Evolutionary conservation across 30 jellyfish, hydroid and myxozoan genomes (phyloP).

Genomic region (Catostylus mosaicus): DNA sequence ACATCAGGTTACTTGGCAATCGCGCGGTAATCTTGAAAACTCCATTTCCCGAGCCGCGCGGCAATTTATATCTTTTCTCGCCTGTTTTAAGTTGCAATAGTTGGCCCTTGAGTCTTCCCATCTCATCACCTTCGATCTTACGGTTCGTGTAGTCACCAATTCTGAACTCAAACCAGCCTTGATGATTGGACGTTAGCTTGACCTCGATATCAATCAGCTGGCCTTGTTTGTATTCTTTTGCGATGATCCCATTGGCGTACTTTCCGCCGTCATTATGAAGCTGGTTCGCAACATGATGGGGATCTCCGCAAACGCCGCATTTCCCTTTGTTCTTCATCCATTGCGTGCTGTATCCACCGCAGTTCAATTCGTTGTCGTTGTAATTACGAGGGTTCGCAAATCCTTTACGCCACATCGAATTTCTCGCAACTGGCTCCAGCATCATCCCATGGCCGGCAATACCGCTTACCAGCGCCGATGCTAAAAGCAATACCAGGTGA

Average conservation of each 20-base stretch:
- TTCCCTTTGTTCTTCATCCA: constrained; percentile 76
- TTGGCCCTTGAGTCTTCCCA: constrained; percentile 69
- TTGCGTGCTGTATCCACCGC: constrained; percentile 84
- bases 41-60: constrained; percentile 68
- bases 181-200: constrained; percentile 76
- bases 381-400: constrained; percentile 69
- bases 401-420: constrained; percentile 85
- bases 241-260: constrained; percentile 77
- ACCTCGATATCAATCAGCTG: constrained; percentile 78
- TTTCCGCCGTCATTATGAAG: constrained; percentile 70
- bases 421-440: constrained; percentile 79
- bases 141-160: constrained; percentile 42
- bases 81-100: constrained; percentile 70
- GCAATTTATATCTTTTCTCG: constrained; percentile 70
- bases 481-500: neutral
- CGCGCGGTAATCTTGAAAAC: constrained; percentile 46
- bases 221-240: constrained; percentile 71
- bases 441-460: constrained; percentile 76
- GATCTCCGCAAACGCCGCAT: constrained; percentile 96
- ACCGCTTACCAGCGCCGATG: neutral
- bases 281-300: constrained; percentile 61
- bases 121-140: constrained; percentile 48
- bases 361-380: constrained; percentile 84
- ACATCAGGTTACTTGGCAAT: constrained; percentile 66
- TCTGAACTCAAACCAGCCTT: constrained; percentile 82